Conservation (phyloP, 2,888 invertebrate species). For the Rhabditophanes sp. region DNA sequence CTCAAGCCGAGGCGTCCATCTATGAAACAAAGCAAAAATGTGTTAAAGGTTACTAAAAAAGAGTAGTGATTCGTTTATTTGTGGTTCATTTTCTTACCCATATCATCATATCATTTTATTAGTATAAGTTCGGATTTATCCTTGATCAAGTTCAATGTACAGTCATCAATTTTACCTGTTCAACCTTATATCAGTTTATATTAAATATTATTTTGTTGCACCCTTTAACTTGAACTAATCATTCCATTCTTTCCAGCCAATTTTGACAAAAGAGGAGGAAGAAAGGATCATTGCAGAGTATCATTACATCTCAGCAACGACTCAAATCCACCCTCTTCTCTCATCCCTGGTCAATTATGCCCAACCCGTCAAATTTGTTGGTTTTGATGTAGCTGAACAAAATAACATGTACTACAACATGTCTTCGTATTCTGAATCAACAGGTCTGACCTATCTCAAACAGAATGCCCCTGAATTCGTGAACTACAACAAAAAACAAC, state of each 20-base stretch:
- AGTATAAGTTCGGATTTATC: no score
- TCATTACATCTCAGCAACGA: conserved; percentile 87
- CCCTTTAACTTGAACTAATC: neutral
- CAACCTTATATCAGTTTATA: conserved; percentile 1
- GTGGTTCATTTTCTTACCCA: no score
- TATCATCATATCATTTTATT: no score
- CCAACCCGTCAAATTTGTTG: conserved; percentile 94
- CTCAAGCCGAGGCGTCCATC: conserved; percentile 27
- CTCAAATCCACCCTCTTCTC: conserved; percentile 94
- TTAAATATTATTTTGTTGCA: neutral
- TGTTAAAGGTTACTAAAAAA: no score
- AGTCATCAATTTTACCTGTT: no score
- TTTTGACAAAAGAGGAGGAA: conserved; percentile 49
- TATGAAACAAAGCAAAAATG: no score
- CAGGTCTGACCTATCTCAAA: conserved; percentile 84
- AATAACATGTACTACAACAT: conserved; percentile 90
- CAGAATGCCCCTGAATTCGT: conserved; percentile 93
- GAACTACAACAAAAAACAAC: conserved; percentile 97
- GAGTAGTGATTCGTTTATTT: no score
- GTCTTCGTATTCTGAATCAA: conserved; percentile 96
- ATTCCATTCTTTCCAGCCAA: conserved; percentile 28
- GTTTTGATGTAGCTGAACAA: conserved; percentile 89
- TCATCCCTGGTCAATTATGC: conserved; percentile 99
- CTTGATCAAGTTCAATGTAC: no score
- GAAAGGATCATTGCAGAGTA: conserved; percentile 48